phyloP scores from a whole-genome alignment of 2,888 invertebrate genomes.

The Amblyjoppa fuscipennis region DNA sequence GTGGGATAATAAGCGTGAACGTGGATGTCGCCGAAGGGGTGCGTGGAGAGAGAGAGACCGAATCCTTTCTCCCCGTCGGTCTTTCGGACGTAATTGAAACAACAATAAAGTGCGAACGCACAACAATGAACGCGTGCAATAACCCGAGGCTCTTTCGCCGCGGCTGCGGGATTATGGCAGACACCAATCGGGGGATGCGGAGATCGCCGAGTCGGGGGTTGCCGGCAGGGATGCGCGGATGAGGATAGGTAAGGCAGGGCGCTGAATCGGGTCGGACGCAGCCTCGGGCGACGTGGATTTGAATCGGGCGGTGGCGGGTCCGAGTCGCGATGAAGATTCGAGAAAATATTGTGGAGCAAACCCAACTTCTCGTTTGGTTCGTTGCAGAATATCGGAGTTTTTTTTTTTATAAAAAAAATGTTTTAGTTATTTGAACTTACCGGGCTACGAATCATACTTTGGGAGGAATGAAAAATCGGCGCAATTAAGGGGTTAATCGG shows the following conservation, averaged over 20 bases:
- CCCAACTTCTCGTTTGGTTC: neutral
- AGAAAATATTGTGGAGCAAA: neutral
- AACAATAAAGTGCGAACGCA: conserved; percentile 79
- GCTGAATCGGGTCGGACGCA: neutral
- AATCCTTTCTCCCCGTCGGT: conserved; percentile 28
- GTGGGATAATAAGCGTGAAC: conserved; percentile 72
- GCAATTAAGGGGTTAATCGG: no score
- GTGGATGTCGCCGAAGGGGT: conserved; percentile 71
- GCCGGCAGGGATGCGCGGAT: neutral
- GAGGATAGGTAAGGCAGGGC: conserved; percentile 25
- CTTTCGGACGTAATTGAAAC: conserved; percentile 79
- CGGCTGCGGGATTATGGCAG: conserved; percentile 17
- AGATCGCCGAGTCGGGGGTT: neutral
- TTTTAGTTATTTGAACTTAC: no score
- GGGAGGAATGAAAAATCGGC: no score
- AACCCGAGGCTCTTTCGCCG: conserved; percentile 72
- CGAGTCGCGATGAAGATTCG: neutral
- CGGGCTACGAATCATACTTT: no score
- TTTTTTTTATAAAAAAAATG: neutral
- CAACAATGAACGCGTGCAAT: conserved; percentile 76
- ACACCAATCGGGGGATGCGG: neutral
- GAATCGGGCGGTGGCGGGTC: neutral
- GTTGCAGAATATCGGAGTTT: no score
- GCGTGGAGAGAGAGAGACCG: conserved; percentile 11
- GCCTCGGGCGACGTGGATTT: conserved; percentile 14